Base-by-base conservation (phyloP, 2,797 vertebrate species). In the Nyctibius grandis region DNA sequence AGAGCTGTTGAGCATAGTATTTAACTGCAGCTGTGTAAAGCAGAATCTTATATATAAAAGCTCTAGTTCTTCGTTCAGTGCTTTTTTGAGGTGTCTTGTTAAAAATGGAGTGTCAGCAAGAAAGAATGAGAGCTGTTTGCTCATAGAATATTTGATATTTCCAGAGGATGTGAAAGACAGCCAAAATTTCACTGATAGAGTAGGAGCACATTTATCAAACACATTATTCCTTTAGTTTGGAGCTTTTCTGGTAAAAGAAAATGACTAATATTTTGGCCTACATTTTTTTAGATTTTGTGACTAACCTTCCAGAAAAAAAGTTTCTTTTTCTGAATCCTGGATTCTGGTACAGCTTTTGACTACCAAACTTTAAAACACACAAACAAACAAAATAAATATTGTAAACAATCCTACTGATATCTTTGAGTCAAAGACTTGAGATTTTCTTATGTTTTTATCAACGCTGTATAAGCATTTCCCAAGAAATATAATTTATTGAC, bases 301-400 rank as follows among this genome's bases (percentile, higher is more conserved):
- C 8, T 50, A 40, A 31, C 0, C 0, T 61, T 47, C 14, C 3
- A 57, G 23, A 79, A 72, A n/a, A 57, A 78, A 19, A 17, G 3
- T 54, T 80, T 91, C 0, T 54, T 72, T n/a, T 68, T 61, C 23
- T 61, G 17, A 85, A n/a, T 78, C 8, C 15, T 53, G 18, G 4
- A 89, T 69, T 47, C 34, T 72, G 12, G 22, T 63, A 11, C 33
- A 44, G 4, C 1, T 80, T 85, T 85, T 76, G 8, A 61, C 22
- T 76, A 70, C 6, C 12, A 44, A 73, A 84, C 4, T 26, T 50
- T 54, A 33, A 56, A 83, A 26, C 3, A 33, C 50, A 18, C 2
- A 22, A 60, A 18, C 2, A 16, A 68, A 45, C 1, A 54, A 82
- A 86, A 28, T 13, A 33, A 67, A 26, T 33, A 50, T 38, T n/a